Percentiles rank a stretch among this genome's conserved stretches.
These are phyloP conservation scores for Chaetodon trifasciatus DNA, from an alignment of 2,797 vertebrate species.

Conservation along the genomic window DNA sequence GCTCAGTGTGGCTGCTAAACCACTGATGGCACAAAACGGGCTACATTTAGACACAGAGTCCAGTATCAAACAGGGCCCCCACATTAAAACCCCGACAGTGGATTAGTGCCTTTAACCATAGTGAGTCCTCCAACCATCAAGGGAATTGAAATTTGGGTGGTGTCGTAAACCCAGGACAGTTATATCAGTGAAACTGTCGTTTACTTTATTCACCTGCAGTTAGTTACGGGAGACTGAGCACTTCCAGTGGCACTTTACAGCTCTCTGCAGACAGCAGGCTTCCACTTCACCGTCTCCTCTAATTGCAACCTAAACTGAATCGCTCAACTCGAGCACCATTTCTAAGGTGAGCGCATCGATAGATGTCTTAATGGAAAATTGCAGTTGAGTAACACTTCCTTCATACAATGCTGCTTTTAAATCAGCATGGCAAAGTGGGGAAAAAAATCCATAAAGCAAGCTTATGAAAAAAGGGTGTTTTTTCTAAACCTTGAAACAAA, in stretches of 20 bases:
- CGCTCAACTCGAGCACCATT: conserved; percentile 57
- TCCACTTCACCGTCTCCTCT: conserved; percentile 68
- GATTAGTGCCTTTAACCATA: conserved; percentile 52
- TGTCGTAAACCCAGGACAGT: conserved; percentile 40
- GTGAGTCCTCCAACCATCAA: conserved; percentile 53
- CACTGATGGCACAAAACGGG: conserved; percentile 15
- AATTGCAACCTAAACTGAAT: conserved; percentile 73
- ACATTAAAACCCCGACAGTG: conserved; percentile 34
- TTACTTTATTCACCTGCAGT: conserved; percentile 70
- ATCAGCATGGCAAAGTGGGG: conserved; percentile 10
- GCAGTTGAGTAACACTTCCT: conserved; percentile 51
- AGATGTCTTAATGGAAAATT: conserved; percentile 67
- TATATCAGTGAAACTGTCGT: conserved; percentile 48
- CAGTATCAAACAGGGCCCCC: conserved; percentile 38
- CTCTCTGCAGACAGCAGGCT: conserved; percentile 58
- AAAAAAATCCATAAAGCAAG: conserved; percentile 17
- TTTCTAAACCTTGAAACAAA: conserved; percentile 44
- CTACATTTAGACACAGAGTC: conserved; percentile 25
- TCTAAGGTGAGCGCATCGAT: conserved; percentile 57
- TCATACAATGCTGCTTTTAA: conserved; percentile 42
- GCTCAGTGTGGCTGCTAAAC: background rate
- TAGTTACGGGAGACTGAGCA: conserved; percentile 65
- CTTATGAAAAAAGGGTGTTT: background rate
- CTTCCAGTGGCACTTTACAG: conserved; percentile 66
- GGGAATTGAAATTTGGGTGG: conserved; percentile 60